A percentile compares a stretch with the other conserved stretches of the same genome.
These are phyloP conservation scores for Apodemus agrarius DNA, from an alignment of 2,797 vertebrate genomes.

Conservation along the genomic window DNA sequence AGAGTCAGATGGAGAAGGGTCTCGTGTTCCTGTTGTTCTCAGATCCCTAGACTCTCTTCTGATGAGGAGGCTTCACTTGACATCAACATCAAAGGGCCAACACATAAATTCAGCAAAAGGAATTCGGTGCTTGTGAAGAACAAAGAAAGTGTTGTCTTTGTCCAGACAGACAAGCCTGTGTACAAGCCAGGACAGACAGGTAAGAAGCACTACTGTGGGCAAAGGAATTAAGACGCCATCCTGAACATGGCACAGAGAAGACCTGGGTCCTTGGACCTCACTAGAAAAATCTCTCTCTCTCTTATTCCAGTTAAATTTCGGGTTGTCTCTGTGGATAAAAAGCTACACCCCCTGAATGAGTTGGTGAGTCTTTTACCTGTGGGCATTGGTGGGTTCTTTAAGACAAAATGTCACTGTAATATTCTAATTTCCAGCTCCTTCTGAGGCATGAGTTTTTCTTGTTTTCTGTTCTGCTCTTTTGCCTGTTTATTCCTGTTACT, in stretches of 20 bases:
- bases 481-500: no score
- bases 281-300: not conserved
- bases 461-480: not conserved
- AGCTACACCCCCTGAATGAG: not conserved
- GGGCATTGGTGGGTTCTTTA: not conserved
- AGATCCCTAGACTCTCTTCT: not conserved
- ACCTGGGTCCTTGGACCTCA: not conserved
- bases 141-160: constrained; percentile 9
- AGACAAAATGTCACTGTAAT: not conserved
- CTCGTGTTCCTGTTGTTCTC: not conserved
- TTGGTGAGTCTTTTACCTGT: not conserved
- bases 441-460: not conserved
- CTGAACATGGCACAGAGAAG: not conserved
- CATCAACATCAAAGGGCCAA: constrained; percentile 34
- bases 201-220: not conserved
- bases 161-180: constrained; percentile 58
- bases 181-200: constrained; percentile 59
- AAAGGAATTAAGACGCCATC: no score
- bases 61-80: not conserved
- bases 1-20: not conserved
- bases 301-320: constrained; percentile 46
- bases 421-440: not conserved
- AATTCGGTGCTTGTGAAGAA: not conserved
- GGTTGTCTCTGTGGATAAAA: constrained; percentile 37
- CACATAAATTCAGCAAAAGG: not conserved